A percentile compares a stretch with the other conserved stretches of the same genome.
phyloP scores from a whole-genome alignment of 2,113 vertebrate genomes.

The Oreocharis arfaki region DNA sequence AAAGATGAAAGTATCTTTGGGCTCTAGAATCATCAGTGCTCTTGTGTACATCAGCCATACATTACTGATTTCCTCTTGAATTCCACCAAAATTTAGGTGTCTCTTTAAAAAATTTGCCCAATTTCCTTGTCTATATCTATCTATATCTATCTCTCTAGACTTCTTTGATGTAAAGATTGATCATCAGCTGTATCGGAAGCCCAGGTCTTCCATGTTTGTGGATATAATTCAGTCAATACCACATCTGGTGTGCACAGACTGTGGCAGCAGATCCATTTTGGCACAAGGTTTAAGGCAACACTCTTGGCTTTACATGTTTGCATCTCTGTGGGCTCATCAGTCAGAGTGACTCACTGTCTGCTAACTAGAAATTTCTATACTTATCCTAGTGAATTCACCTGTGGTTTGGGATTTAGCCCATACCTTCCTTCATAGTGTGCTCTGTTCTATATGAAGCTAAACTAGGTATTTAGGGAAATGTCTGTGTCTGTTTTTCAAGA shows the following conservation, averaged over 20 bases:
- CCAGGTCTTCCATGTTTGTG: not conserved
- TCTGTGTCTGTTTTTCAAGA: not conserved
- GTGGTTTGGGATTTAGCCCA: constrained; percentile 3
- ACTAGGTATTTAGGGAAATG: not conserved
- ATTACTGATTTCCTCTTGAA: not conserved
- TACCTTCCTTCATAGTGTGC: not conserved
- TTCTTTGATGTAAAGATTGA: not conserved
- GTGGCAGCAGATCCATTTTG: not conserved
- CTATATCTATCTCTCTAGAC: not conserved
- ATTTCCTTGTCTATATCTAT: not conserved
- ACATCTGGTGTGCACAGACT: not conserved
- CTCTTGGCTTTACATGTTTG: not conserved
- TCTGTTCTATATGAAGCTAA: not conserved
- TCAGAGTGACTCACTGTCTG: not conserved
- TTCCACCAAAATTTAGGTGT: not conserved
- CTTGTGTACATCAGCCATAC: not conserved
- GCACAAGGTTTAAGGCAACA: not conserved
- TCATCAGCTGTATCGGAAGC: not conserved
- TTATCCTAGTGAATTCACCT: not conserved
- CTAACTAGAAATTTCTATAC: not conserved
- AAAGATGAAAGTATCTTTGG: not conserved
- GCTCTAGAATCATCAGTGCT: not conserved
- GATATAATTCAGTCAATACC: not conserved
- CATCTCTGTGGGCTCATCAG: not conserved
- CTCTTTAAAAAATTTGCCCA: not conserved